Evolutionary conservation across 1,140 invertebrate species (phyloP), one percentile per base, ranked within the genome.

Genomic region (Piezodorus guildinii): DNA sequence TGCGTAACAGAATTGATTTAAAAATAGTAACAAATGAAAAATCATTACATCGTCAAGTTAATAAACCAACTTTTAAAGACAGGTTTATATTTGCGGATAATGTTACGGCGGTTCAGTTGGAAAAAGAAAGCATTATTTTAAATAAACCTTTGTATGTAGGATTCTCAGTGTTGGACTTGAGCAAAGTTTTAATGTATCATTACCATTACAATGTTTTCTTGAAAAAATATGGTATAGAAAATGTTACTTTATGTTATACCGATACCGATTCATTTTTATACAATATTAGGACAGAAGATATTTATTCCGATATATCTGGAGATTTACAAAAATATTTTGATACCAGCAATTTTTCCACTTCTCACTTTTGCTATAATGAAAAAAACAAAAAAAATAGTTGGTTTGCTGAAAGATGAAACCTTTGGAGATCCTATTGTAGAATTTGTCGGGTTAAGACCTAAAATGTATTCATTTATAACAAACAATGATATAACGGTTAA

Each of bases 251-350:
- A 21, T 62, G 71, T 21, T 76, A 76, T 64, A 73, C 67, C 1
- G 75, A 77, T 67, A 77, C 75, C 0, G 73, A 76, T 69, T 70
- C 67, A 56, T 70, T 75, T 9, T 70, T 75, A 46, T 76, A 74
- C 68, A 63, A 73, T 62, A 68, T 71, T 23, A 43, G 17, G 14
- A 68, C 66, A 34, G 21, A 67, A 27, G 66, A 67, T 62, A 51
- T 70, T 19, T 68, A 66, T 62, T 51, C 46, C 10, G 62, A 67
- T 63, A 63, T 39, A 12, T 63, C 21, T 15, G 12, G 5, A 39
- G 46, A 49, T 3, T 44, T 62, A 30, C 15, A 19, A 46, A 27
- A 45, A 16, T 34, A 46, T 14, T 17, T 71, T 62, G 70, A 69
- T 64, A 65, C 65, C 0, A 64, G 60, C 17, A 65, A 70, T 56